These are phyloP conservation scores for Pyrgilauda ruficollis DNA, from an alignment of 2,113 vertebrate genomes.

Conservation along the genomic window DNA sequence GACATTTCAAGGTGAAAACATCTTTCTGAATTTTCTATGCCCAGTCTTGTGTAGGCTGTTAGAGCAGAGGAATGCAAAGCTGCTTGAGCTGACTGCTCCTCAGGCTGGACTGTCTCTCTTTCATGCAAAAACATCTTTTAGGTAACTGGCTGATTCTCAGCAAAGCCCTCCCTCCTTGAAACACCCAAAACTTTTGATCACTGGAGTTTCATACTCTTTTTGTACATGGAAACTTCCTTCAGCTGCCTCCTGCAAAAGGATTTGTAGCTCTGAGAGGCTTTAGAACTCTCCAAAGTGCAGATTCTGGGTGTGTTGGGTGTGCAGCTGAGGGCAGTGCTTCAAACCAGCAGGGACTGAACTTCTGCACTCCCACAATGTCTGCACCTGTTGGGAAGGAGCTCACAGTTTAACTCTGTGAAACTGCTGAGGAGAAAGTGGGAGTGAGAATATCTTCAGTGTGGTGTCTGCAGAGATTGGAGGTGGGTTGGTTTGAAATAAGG, in stretches of 20 bases:
- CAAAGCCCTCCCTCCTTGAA: background rate
- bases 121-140: background rate
- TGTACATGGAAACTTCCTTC: background rate
- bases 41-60: background rate
- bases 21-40: background rate
- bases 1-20: background rate
- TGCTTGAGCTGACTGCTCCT: background rate
- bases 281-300: background rate
- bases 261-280: background rate
- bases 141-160: background rate
- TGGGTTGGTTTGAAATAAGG: background rate
- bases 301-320: background rate
- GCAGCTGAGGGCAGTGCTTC: background rate
- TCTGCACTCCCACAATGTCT: background rate
- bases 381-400: background rate
- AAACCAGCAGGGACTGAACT: background rate
- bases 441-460: background rate
- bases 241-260: background rate
- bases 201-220: background rate
- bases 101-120: background rate
- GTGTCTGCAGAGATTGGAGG: background rate
- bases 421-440: background rate
- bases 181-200: background rate
- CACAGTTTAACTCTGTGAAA: background rate
- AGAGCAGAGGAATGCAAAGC: background rate